Percentiles rank a stretch among this genome's conserved stretches.
phyloP scores from a whole-genome alignment of 2,113 vertebrate genomes.

The Pomatostomus ruficeps region DNA sequence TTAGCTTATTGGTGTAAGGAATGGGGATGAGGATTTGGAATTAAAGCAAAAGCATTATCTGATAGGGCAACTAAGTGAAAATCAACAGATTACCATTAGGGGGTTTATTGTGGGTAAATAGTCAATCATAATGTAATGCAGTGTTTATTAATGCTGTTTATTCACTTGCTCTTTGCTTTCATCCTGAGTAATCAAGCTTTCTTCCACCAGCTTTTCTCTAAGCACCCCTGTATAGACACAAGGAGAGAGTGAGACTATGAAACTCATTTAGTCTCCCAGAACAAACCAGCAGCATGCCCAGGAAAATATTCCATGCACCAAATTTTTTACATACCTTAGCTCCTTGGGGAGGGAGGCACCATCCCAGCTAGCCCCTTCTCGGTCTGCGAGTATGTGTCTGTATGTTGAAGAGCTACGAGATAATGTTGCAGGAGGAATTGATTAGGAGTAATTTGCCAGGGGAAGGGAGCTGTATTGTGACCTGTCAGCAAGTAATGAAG shows the following conservation, averaged over 20 bases:
- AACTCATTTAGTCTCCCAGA: neutral
- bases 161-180: neutral
- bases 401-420: neutral
- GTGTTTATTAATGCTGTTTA: neutral
- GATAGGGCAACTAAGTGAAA: neutral
- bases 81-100: neutral
- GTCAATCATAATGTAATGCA: neutral
- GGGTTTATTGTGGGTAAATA: neutral
- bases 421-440: conserved; percentile 67
- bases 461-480: conserved; percentile 58
- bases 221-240: neutral
- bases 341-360: neutral
- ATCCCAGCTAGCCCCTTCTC: neutral
- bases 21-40: neutral
- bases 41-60: neutral
- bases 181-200: neutral
- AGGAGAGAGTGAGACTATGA: neutral
- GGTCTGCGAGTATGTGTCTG: accelerated
- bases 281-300: neutral
- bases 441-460: conserved; percentile 74
- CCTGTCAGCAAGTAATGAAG: conserved; percentile 76
- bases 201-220: neutral
- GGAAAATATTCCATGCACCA: neutral
- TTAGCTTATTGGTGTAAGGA: neutral
- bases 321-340: neutral